Conservation (phyloP, 2,888 invertebrate species). For the Nineta flava region DNA sequence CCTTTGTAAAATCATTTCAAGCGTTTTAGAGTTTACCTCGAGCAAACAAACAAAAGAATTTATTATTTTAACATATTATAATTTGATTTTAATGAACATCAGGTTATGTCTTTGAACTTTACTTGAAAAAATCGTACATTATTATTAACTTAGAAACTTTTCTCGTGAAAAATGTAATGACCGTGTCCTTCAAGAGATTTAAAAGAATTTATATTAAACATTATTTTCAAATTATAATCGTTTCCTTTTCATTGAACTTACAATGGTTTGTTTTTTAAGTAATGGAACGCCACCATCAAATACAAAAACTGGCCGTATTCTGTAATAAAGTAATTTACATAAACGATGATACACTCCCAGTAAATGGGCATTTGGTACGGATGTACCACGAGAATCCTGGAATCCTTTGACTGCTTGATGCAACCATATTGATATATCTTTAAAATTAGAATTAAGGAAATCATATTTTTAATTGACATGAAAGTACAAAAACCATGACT, state of each 20-base stretch:
- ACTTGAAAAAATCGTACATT: too few relatives aligned
- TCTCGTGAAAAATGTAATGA: slow-evolving; percentile 2
- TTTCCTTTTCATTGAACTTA: too few relatives aligned
- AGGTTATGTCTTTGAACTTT: too few relatives aligned
- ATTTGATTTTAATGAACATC: too few relatives aligned
- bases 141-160: too few relatives aligned
- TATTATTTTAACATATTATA: too few relatives aligned
- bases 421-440: slow-evolving; percentile 98
- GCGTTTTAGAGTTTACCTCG: too few relatives aligned
- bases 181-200: too few relatives aligned
- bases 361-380: slow-evolving; percentile 81
- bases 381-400: slow-evolving; percentile 68
- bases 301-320: slow-evolving; percentile 93
- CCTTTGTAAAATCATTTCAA: too few relatives aligned
- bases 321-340: slow-evolving; percentile 89
- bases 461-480: background rate
- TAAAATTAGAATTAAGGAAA: slow-evolving; percentile 14
- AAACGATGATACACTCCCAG: slow-evolving; percentile 84
- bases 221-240: too few relatives aligned
- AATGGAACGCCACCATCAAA: slow-evolving; percentile 94
- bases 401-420: slow-evolving; percentile 94
- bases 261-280: slow-evolving; percentile 85
- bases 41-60: too few relatives aligned
- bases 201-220: too few relatives aligned
- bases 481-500: background rate